Evolutionary conservation across 2,888 invertebrate species (phyloP), one percentile per base, ranked within the genome.

Genomic region (Torymus tubicola): DNA sequence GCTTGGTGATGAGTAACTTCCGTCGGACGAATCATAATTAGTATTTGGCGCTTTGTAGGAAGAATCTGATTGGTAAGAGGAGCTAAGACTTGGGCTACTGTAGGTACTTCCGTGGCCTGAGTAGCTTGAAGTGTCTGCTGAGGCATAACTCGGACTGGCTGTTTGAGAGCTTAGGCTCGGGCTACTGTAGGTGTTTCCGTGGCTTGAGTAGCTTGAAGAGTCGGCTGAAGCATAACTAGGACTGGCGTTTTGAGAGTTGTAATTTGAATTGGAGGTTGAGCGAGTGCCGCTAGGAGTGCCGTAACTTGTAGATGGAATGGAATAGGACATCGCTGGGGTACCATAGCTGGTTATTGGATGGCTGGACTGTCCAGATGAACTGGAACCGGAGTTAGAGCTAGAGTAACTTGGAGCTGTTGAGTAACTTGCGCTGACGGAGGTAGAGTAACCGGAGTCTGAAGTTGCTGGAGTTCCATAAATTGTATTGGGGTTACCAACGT

Each of bases 1-100:
- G 64, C 84, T 84, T 8, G 84, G 83, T 18, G 80, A 83, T 0
- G 84, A 79, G 63, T 82, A 86, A 60, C 82, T 80, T 55, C 16
- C 64, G 5, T 85, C 75, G 11, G 80, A 65, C 2, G 83, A 72
- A 60, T 78, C 83, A 4, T 83, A 81, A 21, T 84, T 85, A 3
- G 65, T 75, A 0, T 12, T 31, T 2, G 64, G 1, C 60, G 18
- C 63, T 68, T 74, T 78, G 50, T 60, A 71, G 16, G 81, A 72
- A 24, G 73, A 57, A 1, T 82, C 78, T 1, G 81, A 60, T 53
- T 83, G 82, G 21, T 75, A 74, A 14, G 84, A 70, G n/a, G 84
- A 73, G 13, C 70, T 63, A 21, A 83, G 80, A 60, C 84, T 84
- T 8, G 83, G 72, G 0, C 79, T 65, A 12, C 73, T 72, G 21